phyloP scores from a whole-genome alignment of 2,888 invertebrate genomes.

The Danaus chrysippus region DNA sequence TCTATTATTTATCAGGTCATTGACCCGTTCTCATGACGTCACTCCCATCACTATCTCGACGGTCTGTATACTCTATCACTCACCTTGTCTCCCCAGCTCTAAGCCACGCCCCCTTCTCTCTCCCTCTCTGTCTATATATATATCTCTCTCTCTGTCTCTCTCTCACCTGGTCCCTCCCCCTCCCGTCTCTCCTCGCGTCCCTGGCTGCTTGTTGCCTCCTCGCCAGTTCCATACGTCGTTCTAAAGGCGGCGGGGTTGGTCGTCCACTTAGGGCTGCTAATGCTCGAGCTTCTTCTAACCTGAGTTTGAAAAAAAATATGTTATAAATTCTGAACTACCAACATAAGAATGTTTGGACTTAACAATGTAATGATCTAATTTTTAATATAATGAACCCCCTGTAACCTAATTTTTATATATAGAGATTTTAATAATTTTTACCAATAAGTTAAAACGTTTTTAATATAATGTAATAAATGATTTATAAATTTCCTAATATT shows the following conservation, averaged over 20 bases:
- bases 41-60: too few relatives aligned
- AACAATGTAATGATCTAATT: too few relatives aligned
- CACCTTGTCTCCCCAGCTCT: not conserved
- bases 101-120: not conserved
- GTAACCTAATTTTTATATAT: too few relatives aligned
- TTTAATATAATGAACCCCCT: too few relatives aligned
- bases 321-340: not conserved
- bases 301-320: constrained; percentile 36
- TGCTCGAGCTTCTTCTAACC: constrained; percentile 83
- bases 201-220: constrained; percentile 84
- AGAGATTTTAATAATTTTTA: too few relatives aligned
- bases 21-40: too few relatives aligned
- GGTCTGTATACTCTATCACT: too few relatives aligned
- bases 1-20: not conserved
- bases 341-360: too few relatives aligned
- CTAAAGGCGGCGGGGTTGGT: constrained; percentile 82
- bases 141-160: not conserved
- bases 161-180: constrained; percentile 73
- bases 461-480: too few relatives aligned
- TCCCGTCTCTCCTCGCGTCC: constrained; percentile 82
- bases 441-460: too few relatives aligned
- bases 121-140: too few relatives aligned
- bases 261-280: constrained; percentile 70
- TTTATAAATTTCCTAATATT: too few relatives aligned
- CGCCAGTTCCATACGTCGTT: constrained; percentile 87